Conservation (phyloP, 1,140 invertebrate species). For the Drepana arcuata region DNA sequence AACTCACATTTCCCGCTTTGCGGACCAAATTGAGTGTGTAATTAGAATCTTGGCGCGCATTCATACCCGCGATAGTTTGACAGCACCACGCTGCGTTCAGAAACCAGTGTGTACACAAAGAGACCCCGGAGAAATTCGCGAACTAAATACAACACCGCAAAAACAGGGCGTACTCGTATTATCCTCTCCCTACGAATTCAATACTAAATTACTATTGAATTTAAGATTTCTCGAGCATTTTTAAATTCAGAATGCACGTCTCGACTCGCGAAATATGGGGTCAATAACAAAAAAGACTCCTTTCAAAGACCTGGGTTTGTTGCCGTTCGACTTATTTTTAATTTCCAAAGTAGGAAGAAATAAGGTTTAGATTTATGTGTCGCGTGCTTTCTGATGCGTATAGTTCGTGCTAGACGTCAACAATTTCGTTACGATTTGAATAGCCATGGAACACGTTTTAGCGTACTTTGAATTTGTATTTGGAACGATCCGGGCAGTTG, state of each 20-base stretch:
- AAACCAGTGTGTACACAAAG: conserved; percentile 65
- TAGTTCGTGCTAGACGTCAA: conserved; percentile 35
- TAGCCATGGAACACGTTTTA: conserved; percentile 53
- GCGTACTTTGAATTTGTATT: conserved; percentile 36
- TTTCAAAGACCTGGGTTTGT: conserved; percentile 25
- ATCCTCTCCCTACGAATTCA: conserved; percentile 49
- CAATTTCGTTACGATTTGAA: conserved; percentile 38
- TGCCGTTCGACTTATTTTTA: conserved; percentile 5
- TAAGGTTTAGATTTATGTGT: conserved; percentile 48
- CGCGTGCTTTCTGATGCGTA: conserved; percentile 25
- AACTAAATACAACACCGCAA: conserved; percentile 68
- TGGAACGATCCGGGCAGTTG: too few relatives aligned
- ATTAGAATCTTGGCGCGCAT: conserved; percentile 57
- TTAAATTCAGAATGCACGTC: conserved; percentile 64
- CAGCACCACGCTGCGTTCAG: conserved; percentile 57
- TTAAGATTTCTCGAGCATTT: conserved; percentile 63
- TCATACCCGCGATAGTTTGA: conserved; percentile 35
- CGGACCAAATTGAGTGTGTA: conserved; percentile 67
- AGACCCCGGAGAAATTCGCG: conserved; percentile 59
- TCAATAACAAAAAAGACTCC: conserved; percentile 49
- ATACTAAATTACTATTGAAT: conserved; percentile 64
- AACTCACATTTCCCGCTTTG: conserved; percentile 58
- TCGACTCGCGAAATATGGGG: conserved; percentile 49
- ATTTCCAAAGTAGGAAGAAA: conserved; percentile 33
- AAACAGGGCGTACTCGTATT: conserved; percentile 63